A percentile compares a stretch with the other conserved stretches of the same genome.
Conservation (phyloP, 1,140 invertebrate genomes). For the Drosophila repleta region DNA sequence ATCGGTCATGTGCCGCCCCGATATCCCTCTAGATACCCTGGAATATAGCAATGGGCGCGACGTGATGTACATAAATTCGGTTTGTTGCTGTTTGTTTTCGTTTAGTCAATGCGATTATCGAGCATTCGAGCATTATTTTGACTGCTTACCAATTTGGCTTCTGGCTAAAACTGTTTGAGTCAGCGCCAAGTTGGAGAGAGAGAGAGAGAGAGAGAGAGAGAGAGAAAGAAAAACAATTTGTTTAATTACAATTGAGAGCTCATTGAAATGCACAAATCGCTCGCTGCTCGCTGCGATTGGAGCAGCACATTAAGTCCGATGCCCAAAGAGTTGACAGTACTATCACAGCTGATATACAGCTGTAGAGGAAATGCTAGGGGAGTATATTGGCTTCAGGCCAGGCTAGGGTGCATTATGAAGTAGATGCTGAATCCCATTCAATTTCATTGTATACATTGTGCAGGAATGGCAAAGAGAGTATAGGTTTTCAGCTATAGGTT, state of each 20-base stretch:
- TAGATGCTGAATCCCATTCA: no score
- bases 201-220: conserved; percentile 19
- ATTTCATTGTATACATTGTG: no score
- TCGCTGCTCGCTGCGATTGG: conserved; percentile 28
- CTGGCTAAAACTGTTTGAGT: conserved; percentile 36
- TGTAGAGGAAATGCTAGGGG: not conserved
- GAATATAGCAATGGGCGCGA: conserved; percentile 1
- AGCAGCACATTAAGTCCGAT: conserved; percentile 50
- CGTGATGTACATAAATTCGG: conserved; percentile 44
- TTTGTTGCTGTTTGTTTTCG: conserved; percentile 2
- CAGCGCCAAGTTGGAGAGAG: conserved; percentile 19
- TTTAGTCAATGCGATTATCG: conserved; percentile 37
- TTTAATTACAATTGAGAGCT: conserved; percentile 54
- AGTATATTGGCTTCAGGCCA: not conserved
- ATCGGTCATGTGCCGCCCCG: conserved; percentile 15
- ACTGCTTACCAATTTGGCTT: conserved; percentile 28
- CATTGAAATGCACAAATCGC: conserved; percentile 74
- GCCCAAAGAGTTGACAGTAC: conserved; percentile 30
- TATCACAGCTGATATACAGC: not conserved
- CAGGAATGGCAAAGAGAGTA: no score
- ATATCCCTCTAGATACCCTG: not conserved
- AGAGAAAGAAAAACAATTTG: conserved; percentile 35
- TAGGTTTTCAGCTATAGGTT: no score
- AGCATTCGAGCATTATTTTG: conserved; percentile 18
- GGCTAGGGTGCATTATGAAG: no score